Evolutionary conservation across 2,888 invertebrate genomes (phyloP).

Genomic region (Acanthosepion pharaonis): DNA sequence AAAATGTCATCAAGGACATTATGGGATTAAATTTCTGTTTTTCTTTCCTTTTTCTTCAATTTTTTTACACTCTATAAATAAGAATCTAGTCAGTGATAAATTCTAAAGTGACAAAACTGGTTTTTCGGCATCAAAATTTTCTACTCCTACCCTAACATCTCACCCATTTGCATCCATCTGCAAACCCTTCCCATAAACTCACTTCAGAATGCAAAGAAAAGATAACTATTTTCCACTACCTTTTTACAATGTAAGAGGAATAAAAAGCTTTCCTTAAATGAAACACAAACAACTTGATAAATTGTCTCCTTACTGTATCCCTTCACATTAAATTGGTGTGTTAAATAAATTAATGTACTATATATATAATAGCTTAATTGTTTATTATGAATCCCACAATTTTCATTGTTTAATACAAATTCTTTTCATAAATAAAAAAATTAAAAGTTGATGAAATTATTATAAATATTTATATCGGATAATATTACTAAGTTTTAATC

Average conservation of each 20-base stretch:
- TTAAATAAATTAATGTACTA: not conserved
- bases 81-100: not conserved
- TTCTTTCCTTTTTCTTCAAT: not conserved
- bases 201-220: not conserved
- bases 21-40: no score
- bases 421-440: no score
- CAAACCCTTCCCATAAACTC: not conserved
- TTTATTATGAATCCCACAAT: no score
- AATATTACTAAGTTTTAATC: no score
- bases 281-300: not conserved
- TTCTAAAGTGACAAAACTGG: not conserved
- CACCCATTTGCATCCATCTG: not conserved
- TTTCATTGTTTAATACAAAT: no score
- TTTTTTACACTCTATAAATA: not conserved
- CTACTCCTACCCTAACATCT: not conserved
- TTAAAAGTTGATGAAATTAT: no score
- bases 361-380: not conserved
- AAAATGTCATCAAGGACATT: no score
- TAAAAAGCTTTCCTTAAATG: not conserved
- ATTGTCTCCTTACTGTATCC: not conserved
- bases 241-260: not conserved
- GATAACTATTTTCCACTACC: not conserved
- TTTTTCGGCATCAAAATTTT: not conserved
- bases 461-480: no score
- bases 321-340: not conserved